Percentiles rank a stretch among this genome's conserved stretches.
Evolutionary conservation across 2,888 invertebrate species (phyloP).

Genomic region (Orchesella flavescens): DNA sequence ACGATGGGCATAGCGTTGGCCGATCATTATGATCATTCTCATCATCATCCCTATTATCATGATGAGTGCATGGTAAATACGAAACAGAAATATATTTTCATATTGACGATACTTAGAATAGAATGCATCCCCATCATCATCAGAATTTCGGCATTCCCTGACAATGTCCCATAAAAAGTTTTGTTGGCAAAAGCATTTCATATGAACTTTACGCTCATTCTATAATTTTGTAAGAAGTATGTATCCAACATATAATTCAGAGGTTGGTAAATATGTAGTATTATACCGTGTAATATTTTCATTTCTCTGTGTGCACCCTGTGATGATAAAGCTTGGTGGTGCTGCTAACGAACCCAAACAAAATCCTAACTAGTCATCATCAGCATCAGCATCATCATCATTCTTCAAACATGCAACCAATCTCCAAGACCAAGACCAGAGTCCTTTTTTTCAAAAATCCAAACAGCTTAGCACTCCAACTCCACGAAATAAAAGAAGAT

Average conservation of each 20-base stretch:
- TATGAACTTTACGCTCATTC: too few species aligned
- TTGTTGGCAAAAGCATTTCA: too few species aligned
- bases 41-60: too few species aligned
- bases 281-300: constrained; percentile 1
- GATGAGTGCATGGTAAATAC: too few species aligned
- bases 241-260: too few species aligned
- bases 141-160: too few species aligned
- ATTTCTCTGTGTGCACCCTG: not conserved
- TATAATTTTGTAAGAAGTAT: too few species aligned
- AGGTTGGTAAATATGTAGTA: too few species aligned
- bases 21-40: not conserved
- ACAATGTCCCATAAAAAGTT: too few species aligned
- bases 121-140: too few species aligned
- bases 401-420: not conserved
- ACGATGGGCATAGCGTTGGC: not conserved
- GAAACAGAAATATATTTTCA: not conserved
- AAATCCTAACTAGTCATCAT: constrained; percentile 10
- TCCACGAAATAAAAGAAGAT: not conserved
- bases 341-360: not conserved
- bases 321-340: not conserved
- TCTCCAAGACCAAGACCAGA: not conserved
- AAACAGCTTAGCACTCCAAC: not conserved
- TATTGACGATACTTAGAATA: not conserved
- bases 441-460: not conserved
- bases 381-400: not conserved